Evolutionary conservation across 2,113 vertebrate genomes (phyloP).

Genomic region (Prochilodus magdalenae): DNA sequence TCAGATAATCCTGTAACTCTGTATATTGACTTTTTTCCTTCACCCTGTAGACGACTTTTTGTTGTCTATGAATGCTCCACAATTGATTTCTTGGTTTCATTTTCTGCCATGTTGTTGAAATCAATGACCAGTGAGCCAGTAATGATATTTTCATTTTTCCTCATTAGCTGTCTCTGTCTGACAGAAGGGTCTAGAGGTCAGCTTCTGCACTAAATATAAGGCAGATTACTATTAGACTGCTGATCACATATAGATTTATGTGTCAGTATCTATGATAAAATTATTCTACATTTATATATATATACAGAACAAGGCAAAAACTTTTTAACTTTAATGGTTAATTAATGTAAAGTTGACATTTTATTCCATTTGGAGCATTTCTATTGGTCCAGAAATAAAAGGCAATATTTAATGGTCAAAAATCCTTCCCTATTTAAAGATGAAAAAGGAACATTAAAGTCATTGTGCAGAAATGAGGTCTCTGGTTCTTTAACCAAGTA

Average conservation of each 20-base stretch:
- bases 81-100: constrained; percentile 69
- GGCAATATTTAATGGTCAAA: too few species aligned
- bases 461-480: too few species aligned
- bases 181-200: constrained; percentile 65
- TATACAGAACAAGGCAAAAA: too few species aligned
- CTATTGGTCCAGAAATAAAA: too few species aligned
- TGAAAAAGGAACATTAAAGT: too few species aligned
- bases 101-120: constrained; percentile 67
- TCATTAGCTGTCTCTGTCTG: constrained; percentile 64
- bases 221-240: constrained; percentile 50
- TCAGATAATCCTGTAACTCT: constrained; percentile 45
- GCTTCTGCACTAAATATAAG: constrained; percentile 59
- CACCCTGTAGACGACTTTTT: constrained; percentile 54
- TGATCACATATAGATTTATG: background rate
- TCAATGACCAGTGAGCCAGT: constrained; percentile 73
- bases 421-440: too few species aligned
- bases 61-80: constrained; percentile 56
- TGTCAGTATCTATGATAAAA: background rate
- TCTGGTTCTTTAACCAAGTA: too few species aligned
- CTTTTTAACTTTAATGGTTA: too few species aligned
- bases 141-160: constrained; percentile 76
- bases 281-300: background rate
- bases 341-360: too few species aligned
- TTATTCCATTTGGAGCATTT: too few species aligned
- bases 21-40: constrained; percentile 17